phyloP scores from a whole-genome alignment of 1,140 invertebrate genomes.

The Neotoxoptera formosana region DNA sequence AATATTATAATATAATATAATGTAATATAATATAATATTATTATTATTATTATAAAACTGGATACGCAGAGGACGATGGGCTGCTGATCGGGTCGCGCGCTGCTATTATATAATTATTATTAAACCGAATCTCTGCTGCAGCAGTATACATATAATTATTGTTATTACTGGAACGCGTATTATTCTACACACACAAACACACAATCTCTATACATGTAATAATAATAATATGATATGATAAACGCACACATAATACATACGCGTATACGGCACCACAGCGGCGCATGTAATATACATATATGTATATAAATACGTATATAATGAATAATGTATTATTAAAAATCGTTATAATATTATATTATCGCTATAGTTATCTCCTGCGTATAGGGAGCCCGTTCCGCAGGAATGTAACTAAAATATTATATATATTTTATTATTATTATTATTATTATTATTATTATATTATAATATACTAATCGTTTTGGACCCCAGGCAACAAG shows the following conservation, averaged over 20 bases:
- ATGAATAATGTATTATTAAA: constrained; percentile 53
- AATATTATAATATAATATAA: neutral
- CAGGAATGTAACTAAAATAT: constrained; percentile 10
- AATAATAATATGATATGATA: neutral
- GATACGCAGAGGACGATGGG: neutral
- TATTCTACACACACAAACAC: neutral
- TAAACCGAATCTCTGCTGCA: constrained; percentile 29
- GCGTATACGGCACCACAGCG: neutral
- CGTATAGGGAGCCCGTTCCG: neutral
- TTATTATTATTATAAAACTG: neutral
- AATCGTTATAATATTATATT: constrained; percentile 40
- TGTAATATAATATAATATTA: too few species aligned
- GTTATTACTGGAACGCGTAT: constrained; percentile 1
- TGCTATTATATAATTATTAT: constrained; percentile 44
- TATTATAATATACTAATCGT: constrained; percentile 25
- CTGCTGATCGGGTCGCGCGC: neutral
- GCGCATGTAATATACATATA: neutral
- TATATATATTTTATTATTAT: constrained; percentile 10
- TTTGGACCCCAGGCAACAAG: neutral
- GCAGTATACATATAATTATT: constrained; percentile 39
- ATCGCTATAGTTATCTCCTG: constrained; percentile 20
- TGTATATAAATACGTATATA: neutral
- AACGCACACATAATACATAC: neutral
- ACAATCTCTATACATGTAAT: neutral
- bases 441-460: too few species aligned